Conservation (phyloP, 2,113 vertebrate genomes). For the Alethe diademata region DNA sequence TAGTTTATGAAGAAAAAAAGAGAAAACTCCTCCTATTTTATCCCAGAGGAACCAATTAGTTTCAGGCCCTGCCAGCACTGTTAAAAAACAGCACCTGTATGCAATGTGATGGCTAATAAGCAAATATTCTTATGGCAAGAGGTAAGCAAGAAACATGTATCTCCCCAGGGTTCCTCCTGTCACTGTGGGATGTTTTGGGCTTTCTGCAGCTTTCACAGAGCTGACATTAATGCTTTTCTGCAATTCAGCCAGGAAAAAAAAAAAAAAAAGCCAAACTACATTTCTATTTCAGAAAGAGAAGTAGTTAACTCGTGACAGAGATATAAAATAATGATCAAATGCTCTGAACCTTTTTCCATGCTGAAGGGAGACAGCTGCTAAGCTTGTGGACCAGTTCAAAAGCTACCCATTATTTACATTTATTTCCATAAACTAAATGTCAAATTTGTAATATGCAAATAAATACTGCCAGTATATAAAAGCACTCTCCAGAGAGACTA, state of each 20-base stretch:
- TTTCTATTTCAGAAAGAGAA: neutral
- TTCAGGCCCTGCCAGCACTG: neutral
- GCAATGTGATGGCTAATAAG: neutral
- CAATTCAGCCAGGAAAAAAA: neutral
- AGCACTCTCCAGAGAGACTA: neutral
- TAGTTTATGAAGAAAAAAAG: neutral
- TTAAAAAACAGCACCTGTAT: neutral
- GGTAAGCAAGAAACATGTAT: neutral
- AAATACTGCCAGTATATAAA: neutral
- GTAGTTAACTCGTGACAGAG: neutral
- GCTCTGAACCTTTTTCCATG: neutral
- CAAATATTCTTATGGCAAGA: neutral
- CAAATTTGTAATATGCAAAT: slow-evolving; percentile 21
- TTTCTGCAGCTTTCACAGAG: neutral
- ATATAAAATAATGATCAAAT: neutral
- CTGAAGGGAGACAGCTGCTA: neutral
- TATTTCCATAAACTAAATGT: slow-evolving; percentile 1
- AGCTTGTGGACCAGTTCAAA: neutral
- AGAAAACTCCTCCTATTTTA: neutral
- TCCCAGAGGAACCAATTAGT: slow-evolving; percentile 58
- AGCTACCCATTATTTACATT: slow-evolving; percentile 5
- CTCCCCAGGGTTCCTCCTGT: neutral
- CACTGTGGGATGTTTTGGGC: neutral
- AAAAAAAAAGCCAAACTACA: neutral
- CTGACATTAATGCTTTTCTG: neutral